Evolutionary conservation across 35 echinoderm and acorn worm genomes (phyloP).

Genomic region (Lytechinus pictus): DNA sequence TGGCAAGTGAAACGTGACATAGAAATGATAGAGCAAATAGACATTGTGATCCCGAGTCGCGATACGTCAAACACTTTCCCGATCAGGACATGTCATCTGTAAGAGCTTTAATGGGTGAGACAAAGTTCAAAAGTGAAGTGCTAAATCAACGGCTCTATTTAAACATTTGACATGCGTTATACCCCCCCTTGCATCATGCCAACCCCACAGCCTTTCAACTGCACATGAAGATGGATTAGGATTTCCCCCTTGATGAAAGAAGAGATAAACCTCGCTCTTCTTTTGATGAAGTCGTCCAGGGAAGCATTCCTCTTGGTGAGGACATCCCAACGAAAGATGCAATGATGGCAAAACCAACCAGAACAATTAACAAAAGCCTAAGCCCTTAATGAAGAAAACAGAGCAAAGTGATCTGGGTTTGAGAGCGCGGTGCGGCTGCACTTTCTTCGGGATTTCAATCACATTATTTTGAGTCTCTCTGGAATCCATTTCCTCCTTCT

Average conservation of each 20-base stretch:
- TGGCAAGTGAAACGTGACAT: background rate
- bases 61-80: constrained; percentile 10
- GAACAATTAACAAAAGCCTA: constrained; percentile 12
- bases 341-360: background rate
- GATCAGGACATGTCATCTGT: background rate
- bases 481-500: constrained; percentile 1
- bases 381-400: constrained; percentile 12
- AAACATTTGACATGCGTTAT: constrained; percentile 13
- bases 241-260: background rate
- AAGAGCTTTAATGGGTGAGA: background rate
- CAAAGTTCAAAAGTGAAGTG: constrained; percentile 18
- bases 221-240: background rate
- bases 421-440: constrained; percentile 5
- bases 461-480: background rate
- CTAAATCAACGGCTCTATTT: constrained; percentile 5
- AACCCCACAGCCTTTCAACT: background rate
- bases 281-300: constrained; percentile 2
- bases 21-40: constrained; percentile 5
- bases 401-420: background rate
- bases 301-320: background rate
- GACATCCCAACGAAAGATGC: background rate
- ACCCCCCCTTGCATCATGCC: background rate
- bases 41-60: background rate
- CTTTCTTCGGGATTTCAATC: background rate
- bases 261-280: constrained; percentile 1